phyloP scores from a whole-genome alignment of 2,113 vertebrate genomes.

The Eublepharis macularius region DNA sequence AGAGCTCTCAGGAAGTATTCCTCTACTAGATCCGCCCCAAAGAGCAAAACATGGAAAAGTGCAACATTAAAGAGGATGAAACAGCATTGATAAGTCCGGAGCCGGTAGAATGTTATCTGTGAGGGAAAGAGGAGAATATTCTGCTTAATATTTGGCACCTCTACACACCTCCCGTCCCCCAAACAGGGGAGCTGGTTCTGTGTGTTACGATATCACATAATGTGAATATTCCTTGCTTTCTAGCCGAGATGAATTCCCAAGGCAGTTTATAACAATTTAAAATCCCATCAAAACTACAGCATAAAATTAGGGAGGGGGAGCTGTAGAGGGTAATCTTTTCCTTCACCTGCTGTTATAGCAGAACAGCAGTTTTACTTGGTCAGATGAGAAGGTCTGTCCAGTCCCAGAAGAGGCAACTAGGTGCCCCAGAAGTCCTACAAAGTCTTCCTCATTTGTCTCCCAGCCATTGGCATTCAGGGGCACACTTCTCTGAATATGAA shows the following conservation, averaged over 20 bases:
- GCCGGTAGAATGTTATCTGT: constrained; percentile 81
- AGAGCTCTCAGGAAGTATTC: constrained; percentile 85
- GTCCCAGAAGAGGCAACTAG: no score
- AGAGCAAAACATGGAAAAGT: constrained; percentile 88
- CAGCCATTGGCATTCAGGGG: background rate
- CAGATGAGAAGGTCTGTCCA: no score
- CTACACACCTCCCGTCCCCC: accelerated
- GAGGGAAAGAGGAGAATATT: background rate
- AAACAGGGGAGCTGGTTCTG: background rate
- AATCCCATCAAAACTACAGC: no score
- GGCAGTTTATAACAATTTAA: no score
- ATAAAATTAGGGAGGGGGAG: no score
- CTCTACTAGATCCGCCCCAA: constrained; percentile 90
- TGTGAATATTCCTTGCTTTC: no score
- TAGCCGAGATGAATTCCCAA: no score
- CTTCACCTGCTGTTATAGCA: no score
- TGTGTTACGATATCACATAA: background rate
- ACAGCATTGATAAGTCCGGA: constrained; percentile 91
- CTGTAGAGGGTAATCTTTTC: no score
- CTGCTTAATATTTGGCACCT: background rate
- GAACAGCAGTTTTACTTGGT: no score
- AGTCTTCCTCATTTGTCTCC: no score
- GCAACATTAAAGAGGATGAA: constrained; percentile 89
- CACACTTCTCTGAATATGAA: background rate
- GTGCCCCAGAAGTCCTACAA: no score